A percentile compares a stretch with the other conserved stretches of the same genome.
Evolutionary conservation across 2,797 vertebrate species (phyloP).

Genomic region (Sebastolobus alascanus): DNA sequence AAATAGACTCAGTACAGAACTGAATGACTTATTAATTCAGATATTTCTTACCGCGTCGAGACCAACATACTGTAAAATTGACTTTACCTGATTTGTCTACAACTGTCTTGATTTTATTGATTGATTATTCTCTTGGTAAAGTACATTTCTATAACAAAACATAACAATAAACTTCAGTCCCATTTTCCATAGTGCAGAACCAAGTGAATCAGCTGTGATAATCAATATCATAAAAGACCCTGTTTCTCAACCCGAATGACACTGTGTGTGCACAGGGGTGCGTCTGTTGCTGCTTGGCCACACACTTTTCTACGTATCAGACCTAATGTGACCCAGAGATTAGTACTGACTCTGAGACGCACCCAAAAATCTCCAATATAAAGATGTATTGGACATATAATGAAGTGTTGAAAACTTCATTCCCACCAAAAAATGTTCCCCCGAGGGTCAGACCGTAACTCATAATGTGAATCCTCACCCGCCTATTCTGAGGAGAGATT

Average conservation of each 20-base stretch:
- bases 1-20: background rate
- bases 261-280: background rate
- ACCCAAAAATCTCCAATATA: background rate
- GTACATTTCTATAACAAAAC: background rate
- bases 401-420: background rate
- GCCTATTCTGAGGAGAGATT: background rate
- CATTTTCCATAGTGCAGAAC: background rate
- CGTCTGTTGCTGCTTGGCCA: background rate
- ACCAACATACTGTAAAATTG: background rate
- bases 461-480: background rate
- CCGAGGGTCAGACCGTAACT: background rate
- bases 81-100: background rate
- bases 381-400: background rate
- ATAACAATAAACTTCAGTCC: too few species aligned
- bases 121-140: background rate
- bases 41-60: background rate
- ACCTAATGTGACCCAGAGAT: background rate
- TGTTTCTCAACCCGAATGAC: background rate
- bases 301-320: background rate
- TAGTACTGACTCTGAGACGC: background rate
- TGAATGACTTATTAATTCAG: background rate
- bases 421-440: background rate
- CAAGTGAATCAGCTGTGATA: background rate
- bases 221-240: background rate
- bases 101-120: background rate